Conservation (phyloP, 2,888 invertebrate species). For the Diaprepes abbreviatus region DNA sequence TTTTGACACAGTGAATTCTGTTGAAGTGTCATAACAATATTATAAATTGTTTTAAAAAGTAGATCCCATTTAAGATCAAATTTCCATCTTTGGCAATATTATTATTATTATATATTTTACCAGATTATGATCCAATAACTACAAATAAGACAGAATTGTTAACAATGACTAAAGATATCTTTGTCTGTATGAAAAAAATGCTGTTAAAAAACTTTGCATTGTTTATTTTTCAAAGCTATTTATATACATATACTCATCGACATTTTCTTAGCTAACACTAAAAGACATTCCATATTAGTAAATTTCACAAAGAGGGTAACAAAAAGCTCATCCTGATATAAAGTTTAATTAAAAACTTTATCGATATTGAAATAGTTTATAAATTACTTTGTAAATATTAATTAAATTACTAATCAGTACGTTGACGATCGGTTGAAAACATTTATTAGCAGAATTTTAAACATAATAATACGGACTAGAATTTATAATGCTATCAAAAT, state of each 20-base stretch:
- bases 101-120: no score
- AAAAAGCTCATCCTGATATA: slow-evolving; percentile 6
- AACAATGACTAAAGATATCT: no score
- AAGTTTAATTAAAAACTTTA: background rate
- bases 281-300: slow-evolving; percentile 27
- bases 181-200: no score
- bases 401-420: slow-evolving; percentile 19
- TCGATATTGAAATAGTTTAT: slow-evolving; percentile 17
- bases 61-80: no score
- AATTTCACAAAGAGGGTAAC: slow-evolving; percentile 11
- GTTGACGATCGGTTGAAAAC: slow-evolving; percentile 2
- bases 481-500: slow-evolving; percentile 12
- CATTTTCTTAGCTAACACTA: background rate
- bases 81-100: no score
- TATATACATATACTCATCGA: background rate
- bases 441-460: slow-evolving; percentile 14
- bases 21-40: no score
- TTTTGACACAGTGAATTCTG: no score
- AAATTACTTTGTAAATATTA: slow-evolving; percentile 27
- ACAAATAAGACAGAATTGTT: no score
- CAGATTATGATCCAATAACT: no score
- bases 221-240: background rate
- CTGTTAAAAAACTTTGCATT: no score
- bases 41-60: no score
- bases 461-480: slow-evolving; percentile 6